These are phyloP conservation scores for Drosophila micromelanica DNA, from an alignment of 1,140 invertebrate genomes.

Conservation along the genomic window DNA sequence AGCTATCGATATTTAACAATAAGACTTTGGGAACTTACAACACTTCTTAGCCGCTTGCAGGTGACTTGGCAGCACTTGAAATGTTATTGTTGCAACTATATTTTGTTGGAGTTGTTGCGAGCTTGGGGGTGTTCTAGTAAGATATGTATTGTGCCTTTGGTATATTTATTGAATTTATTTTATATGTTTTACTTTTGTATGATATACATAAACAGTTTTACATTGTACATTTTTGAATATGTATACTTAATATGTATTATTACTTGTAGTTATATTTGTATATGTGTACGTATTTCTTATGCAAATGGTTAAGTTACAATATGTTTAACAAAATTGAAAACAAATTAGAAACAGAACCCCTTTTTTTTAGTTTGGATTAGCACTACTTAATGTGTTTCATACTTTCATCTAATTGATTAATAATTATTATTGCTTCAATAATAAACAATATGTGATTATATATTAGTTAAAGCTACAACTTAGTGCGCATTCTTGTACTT, in stretches of 20 bases:
- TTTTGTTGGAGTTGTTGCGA: not conserved
- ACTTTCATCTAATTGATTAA: slow-evolving; percentile 36
- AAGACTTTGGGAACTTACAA: not conserved
- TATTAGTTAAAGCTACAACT: slow-evolving; percentile 79
- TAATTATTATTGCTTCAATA: slow-evolving; percentile 46
- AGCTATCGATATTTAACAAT: slow-evolving; percentile 7
- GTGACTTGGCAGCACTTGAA: not conserved
- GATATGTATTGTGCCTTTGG: slow-evolving; percentile 48
- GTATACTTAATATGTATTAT: slow-evolving; percentile 64
- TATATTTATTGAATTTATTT: slow-evolving; percentile 80
- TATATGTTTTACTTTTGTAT: slow-evolving; percentile 52
- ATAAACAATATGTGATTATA: slow-evolving; percentile 57
- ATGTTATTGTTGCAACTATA: not conserved
- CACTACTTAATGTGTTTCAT: slow-evolving; percentile 42
- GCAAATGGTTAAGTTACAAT: slow-evolving; percentile 49
- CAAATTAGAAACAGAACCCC: slow-evolving; percentile 36
- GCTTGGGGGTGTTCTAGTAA: not conserved
- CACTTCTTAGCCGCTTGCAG: not conserved
- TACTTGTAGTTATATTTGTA: slow-evolving; percentile 62
- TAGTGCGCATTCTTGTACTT: slow-evolving; percentile 77
- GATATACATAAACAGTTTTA: slow-evolving; percentile 76
- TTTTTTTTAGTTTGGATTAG: slow-evolving; percentile 44
- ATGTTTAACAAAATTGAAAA: slow-evolving; percentile 55
- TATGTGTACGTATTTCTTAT: slow-evolving; percentile 48
- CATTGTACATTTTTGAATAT: slow-evolving; percentile 76